Conservation (phyloP, 64 coral and sea anemone species). For the Actinia tenebrosa region DNA sequence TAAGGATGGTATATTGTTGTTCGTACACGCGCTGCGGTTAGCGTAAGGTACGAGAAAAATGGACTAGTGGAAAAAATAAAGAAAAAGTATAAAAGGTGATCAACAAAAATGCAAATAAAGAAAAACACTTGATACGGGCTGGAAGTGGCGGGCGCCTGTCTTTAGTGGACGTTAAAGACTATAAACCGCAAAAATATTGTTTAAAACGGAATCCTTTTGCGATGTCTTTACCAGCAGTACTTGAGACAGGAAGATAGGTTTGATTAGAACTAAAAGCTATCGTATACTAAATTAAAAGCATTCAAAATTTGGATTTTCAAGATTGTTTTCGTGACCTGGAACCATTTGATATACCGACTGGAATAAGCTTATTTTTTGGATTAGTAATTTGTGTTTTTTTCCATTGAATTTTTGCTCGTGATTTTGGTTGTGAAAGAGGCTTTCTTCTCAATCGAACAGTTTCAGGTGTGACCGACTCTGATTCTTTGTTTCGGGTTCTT, state of each 20-base stretch:
- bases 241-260: slow-evolving; percentile 16
- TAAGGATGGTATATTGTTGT: background rate
- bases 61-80: background rate
- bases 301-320: background rate
- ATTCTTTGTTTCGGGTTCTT: background rate
- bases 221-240: background rate
- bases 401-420: background rate
- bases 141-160: slow-evolving; percentile 23
- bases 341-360: slow-evolving; percentile 5
- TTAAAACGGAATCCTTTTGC: slow-evolving; percentile 19
- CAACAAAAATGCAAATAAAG: slow-evolving; percentile 3
- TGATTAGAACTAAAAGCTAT: slow-evolving; percentile 23
- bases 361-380: background rate
- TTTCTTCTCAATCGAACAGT: background rate
- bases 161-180: slow-evolving; percentile 23
- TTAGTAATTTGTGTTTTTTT: background rate
- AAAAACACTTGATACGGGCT: slow-evolving; percentile 25
- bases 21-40: background rate
- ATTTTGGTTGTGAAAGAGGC: background rate
- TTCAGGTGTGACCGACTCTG: background rate
- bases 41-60: background rate
- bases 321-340: background rate
- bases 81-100: background rate
- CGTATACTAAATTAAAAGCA: background rate
- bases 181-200: slow-evolving; percentile 21